Evolutionary conservation across 2,888 invertebrate genomes (phyloP), one percentile per base, ranked within the genome.

Genomic region (Amaurobius ferox): DNA sequence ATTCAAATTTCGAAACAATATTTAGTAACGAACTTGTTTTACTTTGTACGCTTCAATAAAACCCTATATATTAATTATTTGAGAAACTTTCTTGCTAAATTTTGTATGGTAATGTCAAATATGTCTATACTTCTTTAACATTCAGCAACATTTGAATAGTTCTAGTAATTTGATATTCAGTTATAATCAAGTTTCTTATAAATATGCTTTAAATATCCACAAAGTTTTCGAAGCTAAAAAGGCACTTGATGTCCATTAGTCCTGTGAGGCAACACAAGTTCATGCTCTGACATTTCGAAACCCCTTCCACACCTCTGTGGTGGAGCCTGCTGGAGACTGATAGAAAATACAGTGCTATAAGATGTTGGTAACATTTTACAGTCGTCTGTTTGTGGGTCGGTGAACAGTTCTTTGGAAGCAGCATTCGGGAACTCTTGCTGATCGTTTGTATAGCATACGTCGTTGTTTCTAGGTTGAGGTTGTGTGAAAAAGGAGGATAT

Each of bases 211-310:
- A n/a, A n/a, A n/a, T n/a, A n/a, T n/a, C 6, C 16, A n/a, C 16
- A 11, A 9, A 9, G 44, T 44, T 16, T 44, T 16, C 11, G 16
- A 44, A 3, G 6, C 55, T 55, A 85, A 32, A 61, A 85, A 64
- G 66, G 83, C 76, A 76, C 76, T 44, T 70, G 70, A 28, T 77
- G 83, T 23, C 71, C 71, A 66, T 40, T 72, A 72, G 83, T 85
- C 72, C 77, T 28, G 55, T 85, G 83, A 26, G 83, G 77, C 19
- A 85, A 48, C 29, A 77, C 72, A 39, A 85, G 66, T 62, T 85
- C 83, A 3, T 77, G 29, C 26, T 85, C 83, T 6, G 77, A 23
- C 26, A 85, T 39, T 23, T 85, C 83, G 48, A 79, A 35, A 2
- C 26, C 32, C 29, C 77, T 71, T 16, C 30, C 71, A n/a, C 76